phyloP scores from a whole-genome alignment of 1,140 invertebrate species.

The Platyscapa corneri region DNA sequence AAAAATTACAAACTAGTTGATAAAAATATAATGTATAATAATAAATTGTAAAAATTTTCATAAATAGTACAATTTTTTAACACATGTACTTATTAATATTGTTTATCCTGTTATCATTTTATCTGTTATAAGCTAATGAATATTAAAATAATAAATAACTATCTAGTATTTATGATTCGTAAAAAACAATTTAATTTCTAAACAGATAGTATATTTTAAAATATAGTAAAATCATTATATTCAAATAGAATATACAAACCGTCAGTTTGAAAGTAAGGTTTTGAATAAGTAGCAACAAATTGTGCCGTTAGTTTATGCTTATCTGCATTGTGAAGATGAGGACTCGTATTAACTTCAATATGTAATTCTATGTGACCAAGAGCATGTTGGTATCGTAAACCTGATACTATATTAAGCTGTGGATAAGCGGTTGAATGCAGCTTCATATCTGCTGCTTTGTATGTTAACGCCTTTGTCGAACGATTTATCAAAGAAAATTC shows the following conservation, averaged over 20 bases:
- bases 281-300: constrained; percentile 75
- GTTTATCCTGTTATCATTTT: too few species aligned
- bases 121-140: too few species aligned
- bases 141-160: too few species aligned
- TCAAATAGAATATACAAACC: neutral
- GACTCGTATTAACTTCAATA: constrained; percentile 73
- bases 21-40: too few species aligned
- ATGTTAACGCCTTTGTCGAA: constrained; percentile 77
- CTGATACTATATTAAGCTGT: constrained; percentile 82
- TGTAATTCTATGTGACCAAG: constrained; percentile 76
- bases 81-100: too few species aligned
- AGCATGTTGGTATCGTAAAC: constrained; percentile 78
- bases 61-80: too few species aligned
- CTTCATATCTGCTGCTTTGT: constrained; percentile 77
- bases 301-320: constrained; percentile 76
- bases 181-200: too few species aligned
- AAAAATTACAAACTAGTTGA: too few species aligned
- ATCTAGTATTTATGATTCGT: too few species aligned
- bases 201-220: too few species aligned
- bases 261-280: constrained; percentile 70
- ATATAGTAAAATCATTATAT: too few species aligned
- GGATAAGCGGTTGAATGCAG: constrained; percentile 85
- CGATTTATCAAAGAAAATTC: constrained; percentile 80
- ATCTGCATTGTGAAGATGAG: constrained; percentile 72
- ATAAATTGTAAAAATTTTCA: too few species aligned